Conservation (phyloP, 1,140 invertebrate genomes). For the Lutraria rhynchaena region DNA sequence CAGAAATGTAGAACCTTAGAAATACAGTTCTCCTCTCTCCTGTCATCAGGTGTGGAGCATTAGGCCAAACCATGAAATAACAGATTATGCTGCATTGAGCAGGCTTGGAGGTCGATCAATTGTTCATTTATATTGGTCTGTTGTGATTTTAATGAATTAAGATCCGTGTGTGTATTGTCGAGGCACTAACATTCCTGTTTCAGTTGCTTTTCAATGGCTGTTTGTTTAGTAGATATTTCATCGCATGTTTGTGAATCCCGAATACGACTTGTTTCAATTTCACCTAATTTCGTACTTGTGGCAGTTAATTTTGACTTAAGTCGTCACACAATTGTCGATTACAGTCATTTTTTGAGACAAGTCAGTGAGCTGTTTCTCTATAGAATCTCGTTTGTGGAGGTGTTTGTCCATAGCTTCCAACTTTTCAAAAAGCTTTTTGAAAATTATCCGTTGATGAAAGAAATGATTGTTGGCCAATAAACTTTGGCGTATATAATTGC, state of each 20-base stretch:
- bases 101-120: not conserved
- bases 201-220: not conserved
- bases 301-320: not conserved
- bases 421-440: too few relatives aligned
- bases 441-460: too few relatives aligned
- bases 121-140: not conserved
- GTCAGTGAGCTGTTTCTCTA: too few relatives aligned
- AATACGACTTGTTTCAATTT: not conserved
- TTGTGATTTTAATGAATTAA: not conserved
- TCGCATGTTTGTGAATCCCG: not conserved
- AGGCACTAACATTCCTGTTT: not conserved
- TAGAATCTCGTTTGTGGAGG: too few relatives aligned
- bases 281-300: not conserved
- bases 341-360: too few relatives aligned
- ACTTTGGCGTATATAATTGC: too few relatives aligned
- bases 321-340: not conserved
- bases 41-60: not conserved
- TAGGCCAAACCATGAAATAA: not conserved
- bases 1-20: not conserved
- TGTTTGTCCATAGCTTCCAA: too few relatives aligned
- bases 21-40: not conserved
- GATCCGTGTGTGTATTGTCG: not conserved
- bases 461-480: too few relatives aligned
- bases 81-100: not conserved
- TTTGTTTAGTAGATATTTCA: not conserved